Percentiles rank a stretch among this genome's conserved stretches.
Evolutionary conservation across 1,140 invertebrate genomes (phyloP).

Genomic region (Drosophila mauritiana): DNA sequence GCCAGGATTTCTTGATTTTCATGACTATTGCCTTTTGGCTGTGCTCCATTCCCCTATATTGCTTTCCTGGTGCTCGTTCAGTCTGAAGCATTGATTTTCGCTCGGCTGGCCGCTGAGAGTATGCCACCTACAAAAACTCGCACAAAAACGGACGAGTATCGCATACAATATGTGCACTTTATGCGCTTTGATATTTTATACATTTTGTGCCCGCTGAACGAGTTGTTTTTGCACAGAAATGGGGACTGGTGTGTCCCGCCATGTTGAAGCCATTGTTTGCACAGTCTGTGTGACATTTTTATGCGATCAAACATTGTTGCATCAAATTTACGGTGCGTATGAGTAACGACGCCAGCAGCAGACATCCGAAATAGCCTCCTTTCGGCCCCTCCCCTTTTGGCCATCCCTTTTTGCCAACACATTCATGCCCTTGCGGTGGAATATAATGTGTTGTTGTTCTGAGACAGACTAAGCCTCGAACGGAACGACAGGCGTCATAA

Average conservation of each 20-base stretch:
- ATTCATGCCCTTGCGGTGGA: slow-evolving; percentile 61
- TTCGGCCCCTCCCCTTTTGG: background rate
- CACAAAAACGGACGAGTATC: slow-evolving; percentile 23
- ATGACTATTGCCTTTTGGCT: slow-evolving; percentile 52
- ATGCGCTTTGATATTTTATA: slow-evolving; percentile 77
- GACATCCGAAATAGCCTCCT: slow-evolving; percentile 16
- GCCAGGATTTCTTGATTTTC: slow-evolving; percentile 19
- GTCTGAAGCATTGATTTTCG: slow-evolving; percentile 67
- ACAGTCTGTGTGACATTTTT: slow-evolving; percentile 77
- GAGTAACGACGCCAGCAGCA: slow-evolving; percentile 68
- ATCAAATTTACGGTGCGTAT: slow-evolving; percentile 81
- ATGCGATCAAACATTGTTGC: slow-evolving; percentile 79
- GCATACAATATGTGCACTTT: slow-evolving; percentile 76
- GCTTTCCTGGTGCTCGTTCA: slow-evolving; percentile 19
- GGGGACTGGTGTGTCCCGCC: slow-evolving; percentile 11
- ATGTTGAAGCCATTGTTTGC: slow-evolving; percentile 68
- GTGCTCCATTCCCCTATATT: slow-evolving; percentile 13
- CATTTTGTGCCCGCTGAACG: slow-evolving; percentile 49
- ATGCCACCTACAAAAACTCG: slow-evolving; percentile 5
- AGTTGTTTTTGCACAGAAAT: slow-evolving; percentile 46
- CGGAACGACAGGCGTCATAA: slow-evolving; percentile 69
- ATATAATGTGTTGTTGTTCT: slow-evolving; percentile 64
- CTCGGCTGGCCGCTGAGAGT: slow-evolving; percentile 13
- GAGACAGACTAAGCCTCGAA: slow-evolving; percentile 41
- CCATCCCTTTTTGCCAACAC: slow-evolving; percentile 8